Evolutionary conservation across 2,888 invertebrate species (phyloP).

Genomic region (Andrena fulva): DNA sequence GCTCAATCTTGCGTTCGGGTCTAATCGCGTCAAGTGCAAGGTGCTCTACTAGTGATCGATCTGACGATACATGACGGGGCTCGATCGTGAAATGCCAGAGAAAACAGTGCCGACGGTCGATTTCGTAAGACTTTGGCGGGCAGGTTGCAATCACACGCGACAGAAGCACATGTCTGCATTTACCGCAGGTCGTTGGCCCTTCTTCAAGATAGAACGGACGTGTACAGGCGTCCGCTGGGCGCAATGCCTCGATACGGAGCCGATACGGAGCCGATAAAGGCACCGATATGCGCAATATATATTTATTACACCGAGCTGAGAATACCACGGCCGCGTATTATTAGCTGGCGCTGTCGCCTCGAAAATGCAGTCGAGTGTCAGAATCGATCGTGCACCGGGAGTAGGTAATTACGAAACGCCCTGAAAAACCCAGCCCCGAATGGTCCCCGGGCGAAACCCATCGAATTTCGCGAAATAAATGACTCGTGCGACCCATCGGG

Average conservation of each 20-base stretch:
- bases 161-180: slow-evolving; percentile 35
- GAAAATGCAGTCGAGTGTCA: not conserved
- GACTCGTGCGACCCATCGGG: slow-evolving; percentile 30
- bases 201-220: slow-evolving; percentile 39
- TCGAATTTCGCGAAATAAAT: not conserved
- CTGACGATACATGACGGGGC: not conserved
- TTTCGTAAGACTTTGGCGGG: slow-evolving; percentile 46
- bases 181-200: slow-evolving; percentile 58
- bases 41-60: not conserved
- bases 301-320: slow-evolving; percentile 1
- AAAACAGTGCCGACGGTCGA: slow-evolving; percentile 24
- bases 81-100: not conserved
- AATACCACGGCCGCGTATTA: slow-evolving; percentile 25
- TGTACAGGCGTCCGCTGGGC: not conserved
- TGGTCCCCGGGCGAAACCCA: too few species aligned
- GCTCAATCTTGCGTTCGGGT: too few species aligned
- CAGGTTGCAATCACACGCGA: slow-evolving; percentile 40
- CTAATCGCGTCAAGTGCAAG: too few species aligned
- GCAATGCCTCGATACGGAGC: slow-evolving; percentile 36
- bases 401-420: too few species aligned
- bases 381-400: not conserved
- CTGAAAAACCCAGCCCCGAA: too few species aligned
- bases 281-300: slow-evolving; percentile 31
- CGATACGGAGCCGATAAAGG: slow-evolving; percentile 17
- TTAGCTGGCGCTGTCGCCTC: not conserved